Evolutionary conservation across 2,113 vertebrate genomes (phyloP), one percentile per base, ranked within the genome.

Genomic region (Laterallus jamaicensis): DNA sequence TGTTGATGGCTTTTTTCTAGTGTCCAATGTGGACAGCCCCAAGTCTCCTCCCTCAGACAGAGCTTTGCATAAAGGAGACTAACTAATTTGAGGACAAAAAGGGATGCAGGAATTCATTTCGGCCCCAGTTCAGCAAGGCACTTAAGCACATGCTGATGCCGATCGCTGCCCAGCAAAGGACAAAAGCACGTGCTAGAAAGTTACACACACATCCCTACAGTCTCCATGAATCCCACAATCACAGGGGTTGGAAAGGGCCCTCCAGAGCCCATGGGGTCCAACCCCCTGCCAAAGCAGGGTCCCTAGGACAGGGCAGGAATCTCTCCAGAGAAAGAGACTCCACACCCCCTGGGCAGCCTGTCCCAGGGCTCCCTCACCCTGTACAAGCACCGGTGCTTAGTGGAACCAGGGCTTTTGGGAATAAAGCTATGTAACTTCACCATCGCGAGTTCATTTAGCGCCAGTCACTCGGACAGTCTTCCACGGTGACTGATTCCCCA

Each of bases 101-200:
- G 68, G 88, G 58, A 86, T 47, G 69, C 42, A 54, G 19, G 37
- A 64, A 66, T 86, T 93, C 68, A 50, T 93, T 39, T 9, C 77
- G 82, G 87, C 59, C 85, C 44, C 60, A n/a, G 86, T 82, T 88
- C 75, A 91, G 40, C 94, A 95, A 92, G 93, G 92, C 93, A 95
- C 92, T 95, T 88, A 26, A 88, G 86, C 86, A 93, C 42, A 52
- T 29, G 86, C 83, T 78, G 77, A 83, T 82, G 79, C 77, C 6
- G 0, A 47, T 62, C 17, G 6, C 42, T 84, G 60, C 69, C 60
- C 49, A 75, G 89, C 69, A 68, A 89, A 84, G 44, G 89, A 92
- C 89, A 93, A 82, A 75, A 93, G 70, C 80, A 84, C 40, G 10
- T 0, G 39, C 77, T 73, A 54, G 52, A 42, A 68, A 75, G 16